A percentile compares a stretch with the other conserved stretches of the same genome.
phyloP scores from a whole-genome alignment of 2,888 invertebrate species.

The Eupithecia insigniata region DNA sequence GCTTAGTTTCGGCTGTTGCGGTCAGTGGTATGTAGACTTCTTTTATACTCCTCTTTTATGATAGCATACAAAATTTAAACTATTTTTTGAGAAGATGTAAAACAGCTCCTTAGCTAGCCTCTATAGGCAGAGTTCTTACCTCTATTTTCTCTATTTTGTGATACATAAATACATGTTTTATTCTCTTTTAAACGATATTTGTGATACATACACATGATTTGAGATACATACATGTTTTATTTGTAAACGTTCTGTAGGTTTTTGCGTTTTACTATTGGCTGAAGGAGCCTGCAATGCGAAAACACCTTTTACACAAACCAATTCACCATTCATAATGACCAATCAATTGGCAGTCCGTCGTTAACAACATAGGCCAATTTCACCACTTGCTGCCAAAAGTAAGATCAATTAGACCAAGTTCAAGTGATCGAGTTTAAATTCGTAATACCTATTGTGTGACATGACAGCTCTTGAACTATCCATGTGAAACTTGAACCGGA shows the following conservation, averaged over 20 bases:
- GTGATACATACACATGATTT: no score
- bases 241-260: background rate
- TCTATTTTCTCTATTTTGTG: background rate
- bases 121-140: background rate
- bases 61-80: no score
- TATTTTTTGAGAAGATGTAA: no score
- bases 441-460: no score
- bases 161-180: background rate
- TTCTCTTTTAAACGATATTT: background rate
- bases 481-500: no score
- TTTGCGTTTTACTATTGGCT: background rate
- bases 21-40: constrained; percentile 23
- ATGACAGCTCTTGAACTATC: no score
- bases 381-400: no score
- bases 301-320: background rate
- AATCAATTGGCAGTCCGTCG: background rate
- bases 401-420: no score
- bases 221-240: background rate
- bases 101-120: no score
- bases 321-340: background rate
- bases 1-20: constrained; percentile 20
- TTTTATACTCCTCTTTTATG: background rate
- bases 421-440: no score
- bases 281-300: background rate
- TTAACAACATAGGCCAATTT: no score